Evolutionary conservation across 2,888 invertebrate genomes (phyloP).

Genomic region (Monoplex corrugatus): DNA sequence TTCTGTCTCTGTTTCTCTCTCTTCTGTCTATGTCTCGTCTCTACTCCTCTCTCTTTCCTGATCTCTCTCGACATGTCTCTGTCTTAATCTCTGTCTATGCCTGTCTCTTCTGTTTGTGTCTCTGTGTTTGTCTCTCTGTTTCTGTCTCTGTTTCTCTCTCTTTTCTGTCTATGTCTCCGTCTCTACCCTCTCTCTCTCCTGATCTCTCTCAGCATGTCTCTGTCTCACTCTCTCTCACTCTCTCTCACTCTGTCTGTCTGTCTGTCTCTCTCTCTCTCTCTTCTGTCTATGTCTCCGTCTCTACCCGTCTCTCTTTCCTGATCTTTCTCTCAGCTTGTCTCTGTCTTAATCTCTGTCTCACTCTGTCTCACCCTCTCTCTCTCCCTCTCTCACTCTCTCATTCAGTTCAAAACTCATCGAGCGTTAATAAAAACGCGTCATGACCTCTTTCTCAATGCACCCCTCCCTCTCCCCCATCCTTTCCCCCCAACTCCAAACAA

Average conservation of each 20-base stretch:
- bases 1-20: neutral
- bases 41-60: neutral
- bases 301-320: neutral
- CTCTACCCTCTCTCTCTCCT: neutral
- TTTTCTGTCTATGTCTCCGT: too few relatives aligned
- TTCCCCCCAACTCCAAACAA: neutral
- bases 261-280: too few relatives aligned
- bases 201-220: neutral
- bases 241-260: neutral
- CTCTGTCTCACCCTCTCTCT: neutral
- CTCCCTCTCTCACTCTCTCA: neutral
- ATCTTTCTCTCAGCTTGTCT: neutral
- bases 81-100: neutral
- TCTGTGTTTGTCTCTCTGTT: neutral
- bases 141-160: neutral
- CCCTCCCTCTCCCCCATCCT: neutral
- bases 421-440: constrained; percentile 29
- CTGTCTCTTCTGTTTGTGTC: neutral
- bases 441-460: neutral
- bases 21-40: too few relatives aligned
- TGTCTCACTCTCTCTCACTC: neutral
- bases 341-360: neutral
- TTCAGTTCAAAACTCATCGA: constrained; percentile 31
- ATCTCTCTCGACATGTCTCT: neutral
- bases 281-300: neutral